Percentiles rank a stretch among this genome's conserved stretches.
Conservation (phyloP, 2,888 invertebrate species). For the Acleris sparsana region DNA sequence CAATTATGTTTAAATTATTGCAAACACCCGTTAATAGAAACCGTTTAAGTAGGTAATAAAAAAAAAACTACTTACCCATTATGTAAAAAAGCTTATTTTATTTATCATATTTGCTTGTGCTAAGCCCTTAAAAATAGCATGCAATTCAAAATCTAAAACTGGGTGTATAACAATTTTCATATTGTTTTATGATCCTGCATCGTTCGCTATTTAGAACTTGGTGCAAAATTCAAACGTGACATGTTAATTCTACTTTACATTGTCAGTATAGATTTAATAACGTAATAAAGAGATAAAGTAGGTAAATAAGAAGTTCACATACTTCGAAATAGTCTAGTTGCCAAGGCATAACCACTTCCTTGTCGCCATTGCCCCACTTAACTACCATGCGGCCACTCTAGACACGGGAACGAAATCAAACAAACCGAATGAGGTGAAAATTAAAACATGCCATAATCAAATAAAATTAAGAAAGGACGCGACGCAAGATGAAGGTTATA, state of each 20-base stretch:
- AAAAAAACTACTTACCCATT: no score
- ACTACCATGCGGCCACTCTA: slow-evolving; percentile 83
- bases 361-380: slow-evolving; percentile 80
- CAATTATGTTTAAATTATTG: no score
- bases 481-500: slow-evolving; percentile 21
- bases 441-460: slow-evolving; percentile 65
- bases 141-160: no score
- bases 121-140: no score
- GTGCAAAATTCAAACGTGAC: slow-evolving; percentile 9
- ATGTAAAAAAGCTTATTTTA: no score
- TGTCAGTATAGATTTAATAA: slow-evolving; percentile 37
- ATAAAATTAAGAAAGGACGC: slow-evolving; percentile 20
- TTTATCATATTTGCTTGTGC: no score
- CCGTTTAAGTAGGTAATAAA: no score
- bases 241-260: slow-evolving; percentile 32
- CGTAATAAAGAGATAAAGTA: slow-evolving; percentile 40
- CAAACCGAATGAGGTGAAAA: slow-evolving; percentile 69
- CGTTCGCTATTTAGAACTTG: slow-evolving; percentile 16
- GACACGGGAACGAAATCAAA: slow-evolving; percentile 67
- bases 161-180: no score
- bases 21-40: no score
- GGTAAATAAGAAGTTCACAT: slow-evolving; percentile 63
- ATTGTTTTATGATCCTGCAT: neutral
- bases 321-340: slow-evolving; percentile 75
- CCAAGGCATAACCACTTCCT: slow-evolving; percentile 80